Evolutionary conservation across 2,797 vertebrate genomes (phyloP).

Genomic region (Chaetophractus vellerosus): DNA sequence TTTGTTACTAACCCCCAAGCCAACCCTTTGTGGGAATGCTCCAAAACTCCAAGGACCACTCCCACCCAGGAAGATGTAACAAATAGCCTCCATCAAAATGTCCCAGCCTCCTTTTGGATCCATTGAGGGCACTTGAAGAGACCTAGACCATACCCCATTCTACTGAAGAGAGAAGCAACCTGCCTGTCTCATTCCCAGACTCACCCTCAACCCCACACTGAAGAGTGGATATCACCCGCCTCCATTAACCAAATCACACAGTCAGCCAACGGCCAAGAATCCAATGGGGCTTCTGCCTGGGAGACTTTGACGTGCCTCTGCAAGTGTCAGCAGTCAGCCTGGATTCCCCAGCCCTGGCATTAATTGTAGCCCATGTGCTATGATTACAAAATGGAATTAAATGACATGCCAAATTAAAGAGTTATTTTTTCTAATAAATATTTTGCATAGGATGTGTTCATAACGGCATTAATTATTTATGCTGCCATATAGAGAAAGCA

Average conservation of each 20-base stretch:
- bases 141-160: background rate
- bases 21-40: background rate
- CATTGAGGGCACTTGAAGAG: background rate
- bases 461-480: slow-evolving; percentile 87
- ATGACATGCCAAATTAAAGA: slow-evolving; percentile 85
- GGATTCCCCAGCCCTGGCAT: slow-evolving; percentile 23
- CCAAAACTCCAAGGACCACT: background rate
- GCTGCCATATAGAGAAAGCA: slow-evolving; percentile 81
- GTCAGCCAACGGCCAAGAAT: background rate
- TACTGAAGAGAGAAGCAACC: slow-evolving; percentile 10
- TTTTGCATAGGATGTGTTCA: slow-evolving; percentile 86
- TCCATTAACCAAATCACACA: slow-evolving; percentile 7
- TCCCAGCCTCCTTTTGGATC: background rate
- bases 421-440: slow-evolving; percentile 88
- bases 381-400: slow-evolving; percentile 84
- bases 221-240: background rate
- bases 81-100: background rate
- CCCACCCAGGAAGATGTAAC: background rate
- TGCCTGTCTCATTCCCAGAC: background rate
- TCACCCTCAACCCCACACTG: background rate
- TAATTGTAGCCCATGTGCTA: slow-evolving; percentile 76
- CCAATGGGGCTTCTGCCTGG: background rate
- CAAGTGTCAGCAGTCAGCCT: slow-evolving; percentile 36
- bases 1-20: background rate
- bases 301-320: background rate